phyloP scores from a whole-genome alignment of 2,888 invertebrate genomes.

The Acanthopleura granulata region DNA sequence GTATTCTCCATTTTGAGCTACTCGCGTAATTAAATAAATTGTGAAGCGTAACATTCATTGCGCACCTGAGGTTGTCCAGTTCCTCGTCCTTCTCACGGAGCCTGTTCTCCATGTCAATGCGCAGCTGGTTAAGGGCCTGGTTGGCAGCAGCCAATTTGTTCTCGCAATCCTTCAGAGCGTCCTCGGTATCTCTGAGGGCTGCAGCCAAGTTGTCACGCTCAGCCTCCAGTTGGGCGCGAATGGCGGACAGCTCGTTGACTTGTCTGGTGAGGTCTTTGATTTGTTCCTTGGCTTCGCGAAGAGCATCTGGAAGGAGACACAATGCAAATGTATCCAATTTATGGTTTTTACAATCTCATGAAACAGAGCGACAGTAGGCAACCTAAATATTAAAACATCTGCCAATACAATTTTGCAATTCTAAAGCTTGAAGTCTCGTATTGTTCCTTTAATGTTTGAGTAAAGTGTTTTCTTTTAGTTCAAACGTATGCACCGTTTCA shows the following conservation, averaged over 20 bases:
- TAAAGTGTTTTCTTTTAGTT: too few relatives aligned
- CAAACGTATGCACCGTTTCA: too few relatives aligned
- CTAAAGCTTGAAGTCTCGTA: too few relatives aligned
- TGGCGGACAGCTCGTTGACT: slow-evolving; percentile 91
- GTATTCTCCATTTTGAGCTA: too few relatives aligned
- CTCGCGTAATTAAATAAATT: too few relatives aligned
- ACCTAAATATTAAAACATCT: too few relatives aligned
- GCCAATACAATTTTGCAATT: too few relatives aligned
- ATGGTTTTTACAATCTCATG: too few relatives aligned
- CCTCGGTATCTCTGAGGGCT: slow-evolving; percentile 97
- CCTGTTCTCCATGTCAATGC: slow-evolving; percentile 97
- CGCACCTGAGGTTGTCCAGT: slow-evolving; percentile 93
- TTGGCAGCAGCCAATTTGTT: slow-evolving; percentile 93
- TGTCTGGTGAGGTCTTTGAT: slow-evolving; percentile 92
- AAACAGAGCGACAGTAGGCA: too few relatives aligned
- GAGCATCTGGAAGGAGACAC: slow-evolving; percentile 80
- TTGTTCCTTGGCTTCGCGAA: slow-evolving; percentile 93
- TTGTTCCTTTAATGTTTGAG: too few relatives aligned
- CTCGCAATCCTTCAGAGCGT: slow-evolving; percentile 94
- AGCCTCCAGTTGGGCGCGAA: slow-evolving; percentile 97
- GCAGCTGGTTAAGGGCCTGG: slow-evolving; percentile 83
- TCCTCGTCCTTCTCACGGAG: slow-evolving; percentile 99
- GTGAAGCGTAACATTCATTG: too few relatives aligned
- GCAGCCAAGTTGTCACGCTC: slow-evolving; percentile 98
- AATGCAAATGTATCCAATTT: neutral